A percentile compares a stretch with the other conserved stretches of the same genome.
phyloP scores from a whole-genome alignment of 2,888 invertebrate genomes.

The Limenitis camilla region DNA sequence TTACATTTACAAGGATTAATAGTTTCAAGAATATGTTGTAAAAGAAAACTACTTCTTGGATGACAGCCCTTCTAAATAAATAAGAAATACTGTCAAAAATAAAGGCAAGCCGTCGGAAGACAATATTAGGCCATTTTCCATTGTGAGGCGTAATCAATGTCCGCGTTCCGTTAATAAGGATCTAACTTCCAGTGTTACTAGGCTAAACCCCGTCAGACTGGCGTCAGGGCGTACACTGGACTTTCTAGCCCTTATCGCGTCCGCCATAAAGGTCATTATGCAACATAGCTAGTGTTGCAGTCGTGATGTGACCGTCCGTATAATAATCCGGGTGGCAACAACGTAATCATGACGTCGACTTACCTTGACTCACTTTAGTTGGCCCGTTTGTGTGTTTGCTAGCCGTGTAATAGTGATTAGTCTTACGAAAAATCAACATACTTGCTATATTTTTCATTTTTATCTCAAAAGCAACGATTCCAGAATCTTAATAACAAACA shows the following conservation, averaged over 20 bases:
- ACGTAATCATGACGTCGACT: slow-evolving; percentile 48
- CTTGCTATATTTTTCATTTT: slow-evolving; percentile 4
- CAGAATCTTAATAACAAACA: too few species aligned
- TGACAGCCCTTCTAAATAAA: too few species aligned
- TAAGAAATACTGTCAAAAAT: too few species aligned
- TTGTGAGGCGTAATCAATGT: slow-evolving; percentile 8
- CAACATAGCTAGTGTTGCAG: slow-evolving; percentile 2
- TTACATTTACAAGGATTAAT: too few species aligned
- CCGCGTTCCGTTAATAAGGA: slow-evolving; percentile 11
- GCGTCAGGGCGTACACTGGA: slow-evolving; percentile 4
- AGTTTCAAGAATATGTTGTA: too few species aligned
- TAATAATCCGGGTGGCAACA: slow-evolving; percentile 64
- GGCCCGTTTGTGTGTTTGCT: slow-evolving; percentile 50
- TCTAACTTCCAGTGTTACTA: slow-evolving; percentile 7
- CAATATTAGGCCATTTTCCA: slow-evolving; percentile 2
- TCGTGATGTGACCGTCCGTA: slow-evolving; percentile 19
- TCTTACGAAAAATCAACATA: slow-evolving; percentile 33
- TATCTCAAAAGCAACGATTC: background rate
- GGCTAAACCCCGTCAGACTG: slow-evolving; percentile 9
- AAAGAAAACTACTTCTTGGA: too few species aligned
- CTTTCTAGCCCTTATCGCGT: slow-evolving; percentile 6
- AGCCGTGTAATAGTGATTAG: slow-evolving; percentile 52
- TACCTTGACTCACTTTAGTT: slow-evolving; percentile 70
- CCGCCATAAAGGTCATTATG: slow-evolving; percentile 6
- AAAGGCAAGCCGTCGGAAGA: too few species aligned